phyloP scores from a whole-genome alignment of 2,113 vertebrate genomes.

The Oreotrochilus melanogaster region DNA sequence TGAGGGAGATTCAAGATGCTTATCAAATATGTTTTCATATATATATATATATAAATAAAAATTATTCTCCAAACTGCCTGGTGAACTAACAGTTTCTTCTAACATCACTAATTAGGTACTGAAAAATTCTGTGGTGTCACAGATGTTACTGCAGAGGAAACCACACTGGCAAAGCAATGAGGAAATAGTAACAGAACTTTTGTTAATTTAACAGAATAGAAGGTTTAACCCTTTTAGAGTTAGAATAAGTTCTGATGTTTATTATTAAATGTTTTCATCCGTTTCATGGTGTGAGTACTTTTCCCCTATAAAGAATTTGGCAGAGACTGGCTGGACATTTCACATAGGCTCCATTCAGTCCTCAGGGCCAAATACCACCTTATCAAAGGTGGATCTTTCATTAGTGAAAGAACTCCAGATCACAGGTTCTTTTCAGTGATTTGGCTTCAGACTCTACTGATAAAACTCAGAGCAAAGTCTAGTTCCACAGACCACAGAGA shows the following conservation, averaged over 20 bases:
- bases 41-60: not conserved
- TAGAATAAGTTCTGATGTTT: not conserved
- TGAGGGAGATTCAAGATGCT: conserved; percentile 55
- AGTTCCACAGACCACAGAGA: not conserved
- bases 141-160: conserved; percentile 55
- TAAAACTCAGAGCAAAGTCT: not conserved
- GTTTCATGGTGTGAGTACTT: not conserved
- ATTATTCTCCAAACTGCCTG: conserved; percentile 44
- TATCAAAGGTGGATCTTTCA: not conserved
- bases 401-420: not conserved
- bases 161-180: not conserved
- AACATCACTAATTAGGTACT: conserved; percentile 57
- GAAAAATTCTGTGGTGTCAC: conserved; percentile 41
- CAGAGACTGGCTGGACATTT: not conserved
- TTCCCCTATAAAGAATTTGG: not conserved
- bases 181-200: conserved; percentile 24
- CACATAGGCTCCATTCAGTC: not conserved
- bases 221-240: conserved; percentile 7
- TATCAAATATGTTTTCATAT: conserved; percentile 4
- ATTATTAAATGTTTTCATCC: not conserved
- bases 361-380: fast-evolving
- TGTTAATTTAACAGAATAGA: conserved; percentile 15
- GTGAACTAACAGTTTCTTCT: conserved; percentile 47
- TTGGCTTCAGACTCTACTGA: not conserved
- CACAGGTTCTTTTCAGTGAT: not conserved